Conservation (phyloP, 2,888 invertebrate species). For the Pristionchus maxplancki region DNA sequence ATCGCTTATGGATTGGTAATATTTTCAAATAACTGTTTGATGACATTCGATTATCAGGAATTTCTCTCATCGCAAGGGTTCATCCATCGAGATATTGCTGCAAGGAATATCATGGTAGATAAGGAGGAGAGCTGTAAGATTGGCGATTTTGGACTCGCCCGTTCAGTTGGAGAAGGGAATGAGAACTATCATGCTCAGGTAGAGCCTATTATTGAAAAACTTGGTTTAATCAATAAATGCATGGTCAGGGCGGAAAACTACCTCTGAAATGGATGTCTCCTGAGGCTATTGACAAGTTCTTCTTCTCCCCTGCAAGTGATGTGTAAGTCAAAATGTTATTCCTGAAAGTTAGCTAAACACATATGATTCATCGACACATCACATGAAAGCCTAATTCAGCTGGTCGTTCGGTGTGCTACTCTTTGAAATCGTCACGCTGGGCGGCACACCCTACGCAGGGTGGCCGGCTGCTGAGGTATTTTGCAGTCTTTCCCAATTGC, state of each 20-base stretch:
- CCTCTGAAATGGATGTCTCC: neutral
- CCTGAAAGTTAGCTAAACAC: neutral
- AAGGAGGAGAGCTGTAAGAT: neutral
- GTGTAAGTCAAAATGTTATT: neutral
- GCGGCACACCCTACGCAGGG: neutral
- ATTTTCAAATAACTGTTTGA: too few relatives aligned
- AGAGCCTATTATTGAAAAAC: neutral
- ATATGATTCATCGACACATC: too few relatives aligned
- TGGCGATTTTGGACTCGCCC: constrained; percentile 22
- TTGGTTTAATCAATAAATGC: too few relatives aligned
- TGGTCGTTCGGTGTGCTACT: neutral
- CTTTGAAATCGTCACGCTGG: neutral
- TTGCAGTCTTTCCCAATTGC: too few relatives aligned
- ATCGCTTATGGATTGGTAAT: neutral
- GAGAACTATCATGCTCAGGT: constrained; percentile 19
- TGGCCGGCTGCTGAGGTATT: neutral
- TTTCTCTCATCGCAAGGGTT: constrained; percentile 7
- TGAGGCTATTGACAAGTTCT: neutral
- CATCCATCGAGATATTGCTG: constrained; percentile 39
- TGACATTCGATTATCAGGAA: constrained; percentile 36
- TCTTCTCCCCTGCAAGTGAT: neutral
- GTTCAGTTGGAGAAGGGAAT: neutral
- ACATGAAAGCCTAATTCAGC: neutral
- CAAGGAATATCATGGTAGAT: constrained; percentile 39
- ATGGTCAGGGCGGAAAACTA: neutral